Percentiles rank a stretch among this genome's conserved stretches.
Conservation (phyloP, 2,113 vertebrate species). For the Naja naja region DNA sequence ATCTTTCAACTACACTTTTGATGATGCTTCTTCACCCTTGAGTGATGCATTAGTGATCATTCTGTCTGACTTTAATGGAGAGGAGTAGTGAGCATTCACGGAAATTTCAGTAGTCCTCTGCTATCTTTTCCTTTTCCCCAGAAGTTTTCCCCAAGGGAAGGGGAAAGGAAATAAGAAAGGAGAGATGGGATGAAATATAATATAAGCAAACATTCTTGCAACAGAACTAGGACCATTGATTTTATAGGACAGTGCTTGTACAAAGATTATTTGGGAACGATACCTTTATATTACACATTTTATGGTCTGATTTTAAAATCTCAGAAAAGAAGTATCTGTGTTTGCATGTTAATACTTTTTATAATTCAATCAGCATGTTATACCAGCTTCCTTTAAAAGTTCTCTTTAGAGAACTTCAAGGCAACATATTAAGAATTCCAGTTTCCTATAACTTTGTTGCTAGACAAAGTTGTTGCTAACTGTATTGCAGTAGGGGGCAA, state of each 20-base stretch:
- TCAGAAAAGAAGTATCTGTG: background rate
- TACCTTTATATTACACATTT: background rate
- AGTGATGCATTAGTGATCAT: background rate
- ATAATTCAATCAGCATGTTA: background rate
- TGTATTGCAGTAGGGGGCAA: background rate
- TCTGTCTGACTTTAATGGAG: background rate
- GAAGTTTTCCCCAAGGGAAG: background rate
- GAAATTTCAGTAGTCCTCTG: background rate
- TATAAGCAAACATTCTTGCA: background rate
- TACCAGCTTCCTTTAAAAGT: background rate
- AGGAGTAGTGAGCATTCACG: background rate
- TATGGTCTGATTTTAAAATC: background rate
- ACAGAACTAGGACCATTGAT: background rate
- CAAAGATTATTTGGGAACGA: background rate
- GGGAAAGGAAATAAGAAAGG: background rate
- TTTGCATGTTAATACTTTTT: background rate
- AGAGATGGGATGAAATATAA: background rate
- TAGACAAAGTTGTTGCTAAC: background rate
- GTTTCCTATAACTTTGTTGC: background rate
- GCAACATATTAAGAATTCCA: background rate
- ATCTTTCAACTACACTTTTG: background rate
- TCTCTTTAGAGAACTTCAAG: background rate
- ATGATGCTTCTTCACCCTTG: background rate
- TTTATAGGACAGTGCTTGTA: background rate
- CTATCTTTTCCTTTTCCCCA: background rate